Base-by-base conservation (phyloP, 2,797 vertebrate genomes). In the Muscicapa striata region DNA sequence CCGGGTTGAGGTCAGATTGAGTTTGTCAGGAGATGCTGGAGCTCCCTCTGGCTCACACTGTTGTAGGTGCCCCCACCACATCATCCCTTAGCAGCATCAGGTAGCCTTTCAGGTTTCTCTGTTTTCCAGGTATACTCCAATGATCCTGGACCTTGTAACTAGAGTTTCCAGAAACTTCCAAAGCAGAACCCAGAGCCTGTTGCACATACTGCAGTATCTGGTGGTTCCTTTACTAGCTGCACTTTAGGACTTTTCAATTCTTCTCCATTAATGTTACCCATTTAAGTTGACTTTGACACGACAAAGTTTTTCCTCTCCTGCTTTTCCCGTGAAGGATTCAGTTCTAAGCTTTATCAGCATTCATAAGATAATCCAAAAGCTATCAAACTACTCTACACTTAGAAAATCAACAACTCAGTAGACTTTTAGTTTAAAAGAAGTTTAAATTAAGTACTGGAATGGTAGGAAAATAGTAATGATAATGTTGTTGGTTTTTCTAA, bases 41-140 rank as follows among this genome's bases (percentile, higher is more conserved):
- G 26, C 15, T 84, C 72, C 32, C 40, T 63, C 49, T 67, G 34
- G 22, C 16, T 76, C 34, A 34, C 18, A 32, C 1, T 17, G 1
- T 0, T 30, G 11, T 24, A 29, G 16, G 5, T 48, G 1, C 6
- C 14, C 22, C 10, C 34, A 13, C 3, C 13, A 63, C 26, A 69
- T 20, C 8, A 4, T 36, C 41, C n/a, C 5, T 23, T 13, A 13
- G 21, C 26, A 62, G 34, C 34, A 54, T 32, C 23, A 43, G 19
- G 3, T 9, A 29, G 9, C 4, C 14, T 41, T 34, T 62, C 10
- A 43, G 8, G 12, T 66, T 46, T 30, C 52, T 54, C 40, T 38
- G 54, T 46, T 62, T 84, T 67, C 38, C 38, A 79, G 32, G 16
- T 13, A 26, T 34, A 13, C 10, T 22, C 19, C 32, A 58, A 3